These are phyloP conservation scores for Podilymbus podiceps DNA, from an alignment of 2,113 vertebrate species.

Conservation along the genomic window DNA sequence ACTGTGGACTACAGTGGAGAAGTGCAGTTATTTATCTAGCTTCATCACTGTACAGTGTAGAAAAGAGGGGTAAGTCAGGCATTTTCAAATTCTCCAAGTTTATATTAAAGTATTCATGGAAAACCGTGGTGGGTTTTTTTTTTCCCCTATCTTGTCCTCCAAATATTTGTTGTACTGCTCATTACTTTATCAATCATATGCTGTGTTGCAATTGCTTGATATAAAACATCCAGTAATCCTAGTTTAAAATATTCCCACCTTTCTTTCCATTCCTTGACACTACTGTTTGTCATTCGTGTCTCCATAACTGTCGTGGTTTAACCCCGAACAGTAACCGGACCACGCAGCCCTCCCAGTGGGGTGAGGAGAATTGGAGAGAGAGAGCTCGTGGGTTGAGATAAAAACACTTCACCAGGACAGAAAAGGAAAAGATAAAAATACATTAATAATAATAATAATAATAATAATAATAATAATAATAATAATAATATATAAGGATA, in stretches of 20 bases:
- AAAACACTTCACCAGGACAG: too few species aligned
- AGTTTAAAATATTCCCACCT: neutral
- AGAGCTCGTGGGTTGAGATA: too few species aligned
- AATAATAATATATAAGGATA: too few species aligned
- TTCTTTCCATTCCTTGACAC: neutral
- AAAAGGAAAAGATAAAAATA: too few species aligned
- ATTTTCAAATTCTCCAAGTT: neutral
- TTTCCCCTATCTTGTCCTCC: neutral
- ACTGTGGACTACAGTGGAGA: neutral
- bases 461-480: too few species aligned
- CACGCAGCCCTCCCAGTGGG: too few species aligned
- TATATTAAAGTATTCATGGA: neutral
- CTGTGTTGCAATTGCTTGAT: neutral
- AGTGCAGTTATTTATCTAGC: conserved; percentile 19
- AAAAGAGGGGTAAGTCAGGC: neutral
- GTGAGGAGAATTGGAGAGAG: too few species aligned
- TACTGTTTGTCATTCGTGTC: neutral
- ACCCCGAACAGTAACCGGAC: too few species aligned
- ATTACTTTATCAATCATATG: neutral
- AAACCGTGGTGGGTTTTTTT: neutral
- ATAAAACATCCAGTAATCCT: neutral
- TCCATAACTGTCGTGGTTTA: neutral
- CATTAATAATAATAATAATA: too few species aligned
- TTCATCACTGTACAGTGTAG: neutral
- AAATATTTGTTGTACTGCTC: neutral